Evolutionary conservation across 2,113 vertebrate species (phyloP), one percentile per base, ranked within the genome.

Genomic region (Nibea coibor): DNA sequence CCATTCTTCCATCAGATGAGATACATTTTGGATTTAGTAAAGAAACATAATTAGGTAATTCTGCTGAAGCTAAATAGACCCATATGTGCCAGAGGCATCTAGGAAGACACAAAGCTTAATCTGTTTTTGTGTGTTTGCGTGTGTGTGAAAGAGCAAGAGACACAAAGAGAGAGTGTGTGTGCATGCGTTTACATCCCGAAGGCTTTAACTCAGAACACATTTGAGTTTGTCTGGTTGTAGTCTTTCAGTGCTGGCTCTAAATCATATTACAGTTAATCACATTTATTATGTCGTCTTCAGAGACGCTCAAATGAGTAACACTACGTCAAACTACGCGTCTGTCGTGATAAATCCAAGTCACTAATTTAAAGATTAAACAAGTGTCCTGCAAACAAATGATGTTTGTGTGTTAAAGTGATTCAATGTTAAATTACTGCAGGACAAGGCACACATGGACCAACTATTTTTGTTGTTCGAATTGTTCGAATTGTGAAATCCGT

Each of bases 1-100:
- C 51, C 8, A 70, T 81, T 78, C 22, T 54, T 81, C 54, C 72
- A 76, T 83, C 80, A 72, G 56, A 74, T 74, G 20, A 78, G 20
- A 73, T 71, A 50, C 0, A 58, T 65, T 83, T 88, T 24, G 65
- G 35, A 83, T 61, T 78, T 76, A 75, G 24, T 42, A 1, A 51
- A 62, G 31, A 78, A 87, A 85, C 57, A 74, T 75, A 80, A 92
- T 88, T 71, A 77, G 56, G 86, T 80, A 61, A 87, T 72, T 65
- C n/a, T 77, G 51, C 77, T 80, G 28, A 78, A 76, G 58, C 8
- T 83, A 87, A 85, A 80, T 50, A 85, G 74, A 66, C 75, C 74
- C 50, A 72, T 80, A 67, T 78, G 77, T 69, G 7, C 72, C 31
- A 20, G 70, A 68, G 78, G 78, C 31, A 58, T 59, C 72, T 50